phyloP scores from a whole-genome alignment of 2,797 vertebrate species.

The Stomatorhinus walkeri region DNA sequence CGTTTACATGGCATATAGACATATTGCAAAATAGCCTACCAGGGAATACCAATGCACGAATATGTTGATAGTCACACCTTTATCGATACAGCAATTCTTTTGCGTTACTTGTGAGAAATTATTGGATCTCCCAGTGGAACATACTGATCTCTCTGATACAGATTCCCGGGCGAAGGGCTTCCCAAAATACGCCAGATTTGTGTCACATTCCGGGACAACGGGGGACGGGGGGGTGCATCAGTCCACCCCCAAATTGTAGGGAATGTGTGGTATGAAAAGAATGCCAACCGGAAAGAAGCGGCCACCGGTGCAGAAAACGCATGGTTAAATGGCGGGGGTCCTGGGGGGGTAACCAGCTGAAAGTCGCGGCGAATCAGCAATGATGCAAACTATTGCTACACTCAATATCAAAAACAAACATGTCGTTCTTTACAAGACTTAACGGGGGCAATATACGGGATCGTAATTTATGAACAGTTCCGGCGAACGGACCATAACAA shows the following conservation, averaged over 20 bases:
- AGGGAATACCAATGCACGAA: background rate
- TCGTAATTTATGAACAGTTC: background rate
- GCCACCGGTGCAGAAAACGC: background rate
- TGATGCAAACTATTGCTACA: background rate
- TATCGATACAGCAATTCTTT: background rate
- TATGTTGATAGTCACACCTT: background rate
- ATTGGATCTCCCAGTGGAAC: background rate
- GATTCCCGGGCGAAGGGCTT: background rate
- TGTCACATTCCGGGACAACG: background rate
- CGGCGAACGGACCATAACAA: background rate
- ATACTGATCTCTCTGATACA: background rate
- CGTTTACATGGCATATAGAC: background rate
- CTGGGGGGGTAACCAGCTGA: background rate
- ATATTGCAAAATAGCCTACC: background rate
- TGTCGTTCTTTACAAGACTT: background rate
- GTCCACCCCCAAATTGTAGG: background rate
- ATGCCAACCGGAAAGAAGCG: background rate
- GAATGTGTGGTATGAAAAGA: conserved; percentile 15
- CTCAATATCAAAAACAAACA: background rate
- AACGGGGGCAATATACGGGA: background rate
- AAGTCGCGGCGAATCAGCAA: background rate
- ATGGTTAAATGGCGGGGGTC: background rate
- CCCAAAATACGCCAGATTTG: background rate
- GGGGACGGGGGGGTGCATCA: background rate
- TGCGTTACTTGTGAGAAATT: background rate